phyloP scores from a whole-genome alignment of 2,888 invertebrate species.

The Ectemnius continuus region DNA sequence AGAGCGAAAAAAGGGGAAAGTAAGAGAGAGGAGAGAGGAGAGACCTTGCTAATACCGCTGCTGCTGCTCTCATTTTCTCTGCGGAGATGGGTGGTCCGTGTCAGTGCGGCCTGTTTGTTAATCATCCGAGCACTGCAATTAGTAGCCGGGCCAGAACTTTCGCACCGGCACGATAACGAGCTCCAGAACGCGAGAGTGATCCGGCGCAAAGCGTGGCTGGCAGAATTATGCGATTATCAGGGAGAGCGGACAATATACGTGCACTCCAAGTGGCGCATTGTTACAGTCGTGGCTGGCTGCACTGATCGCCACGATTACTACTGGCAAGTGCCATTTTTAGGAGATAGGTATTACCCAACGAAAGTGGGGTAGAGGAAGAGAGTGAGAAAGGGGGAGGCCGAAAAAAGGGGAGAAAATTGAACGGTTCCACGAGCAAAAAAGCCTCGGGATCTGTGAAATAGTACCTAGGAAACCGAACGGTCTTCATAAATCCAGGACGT shows the following conservation, averaged over 20 bases:
- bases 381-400: conserved; percentile 12
- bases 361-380: not conserved
- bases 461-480: conserved; percentile 72
- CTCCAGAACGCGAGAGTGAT: conserved; percentile 25
- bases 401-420: conserved; percentile 45
- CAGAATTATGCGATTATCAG: conserved; percentile 60
- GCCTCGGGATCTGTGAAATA: conserved; percentile 65
- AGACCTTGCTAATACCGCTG: too few species aligned
- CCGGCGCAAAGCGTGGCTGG: conserved; percentile 24
- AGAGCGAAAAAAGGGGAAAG: too few species aligned
- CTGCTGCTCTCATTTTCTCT: too few species aligned
- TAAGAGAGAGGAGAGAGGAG: too few species aligned
- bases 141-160: conserved; percentile 23
- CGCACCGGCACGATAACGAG: conserved; percentile 2
- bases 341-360: not conserved
- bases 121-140: too few species aligned
- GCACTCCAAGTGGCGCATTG: conserved; percentile 28
- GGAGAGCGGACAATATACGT: conserved; percentile 41
- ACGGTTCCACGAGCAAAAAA: conserved; percentile 57
- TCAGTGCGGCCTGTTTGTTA: too few species aligned
- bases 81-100: too few species aligned
- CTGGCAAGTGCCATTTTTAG: not conserved
- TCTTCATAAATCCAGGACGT: conserved; percentile 75
- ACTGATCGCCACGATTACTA: conserved; percentile 29
- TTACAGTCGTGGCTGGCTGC: conserved; percentile 29